These are phyloP conservation scores for Varanus komodoensis DNA, from an alignment of 2,113 vertebrate species.

Conservation along the genomic window DNA sequence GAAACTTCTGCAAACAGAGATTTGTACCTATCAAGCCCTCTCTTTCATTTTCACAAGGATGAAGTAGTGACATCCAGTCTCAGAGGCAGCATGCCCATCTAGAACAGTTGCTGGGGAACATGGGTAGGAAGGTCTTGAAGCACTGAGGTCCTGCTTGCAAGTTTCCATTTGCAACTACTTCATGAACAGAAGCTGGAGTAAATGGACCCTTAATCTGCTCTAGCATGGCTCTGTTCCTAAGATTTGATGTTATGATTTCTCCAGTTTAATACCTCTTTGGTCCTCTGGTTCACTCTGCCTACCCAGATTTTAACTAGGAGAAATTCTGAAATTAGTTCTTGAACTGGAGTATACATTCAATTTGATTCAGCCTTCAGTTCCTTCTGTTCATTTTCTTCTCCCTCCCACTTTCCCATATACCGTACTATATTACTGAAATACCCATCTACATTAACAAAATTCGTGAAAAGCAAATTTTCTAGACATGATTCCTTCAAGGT, in stretches of 20 bases:
- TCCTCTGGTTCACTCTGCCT: background rate
- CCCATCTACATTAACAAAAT: background rate
- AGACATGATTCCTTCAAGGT: background rate
- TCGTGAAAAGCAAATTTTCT: background rate
- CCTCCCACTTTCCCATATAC: background rate
- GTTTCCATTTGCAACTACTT: too few relatives aligned
- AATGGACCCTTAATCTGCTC: too few relatives aligned
- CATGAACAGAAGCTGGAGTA: too few relatives aligned
- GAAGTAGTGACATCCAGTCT: background rate
- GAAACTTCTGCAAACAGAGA: constrained; percentile 10
- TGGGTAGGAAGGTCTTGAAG: too few relatives aligned
- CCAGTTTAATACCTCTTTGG: background rate
- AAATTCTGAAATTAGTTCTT: background rate
- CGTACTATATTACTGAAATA: background rate
- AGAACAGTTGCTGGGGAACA: too few relatives aligned
- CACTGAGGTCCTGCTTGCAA: too few relatives aligned
- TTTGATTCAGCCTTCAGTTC: background rate
- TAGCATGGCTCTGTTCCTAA: too few relatives aligned
- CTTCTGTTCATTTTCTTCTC: background rate
- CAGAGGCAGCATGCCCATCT: too few relatives aligned
- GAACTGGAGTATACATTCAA: background rate
- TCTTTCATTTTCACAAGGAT: background rate
- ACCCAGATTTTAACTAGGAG: background rate
- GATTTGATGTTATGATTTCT: background rate
- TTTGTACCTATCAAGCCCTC: background rate